These are phyloP conservation scores for Aphis gossypii DNA, from an alignment of 1,140 invertebrate species.

Conservation along the genomic window DNA sequence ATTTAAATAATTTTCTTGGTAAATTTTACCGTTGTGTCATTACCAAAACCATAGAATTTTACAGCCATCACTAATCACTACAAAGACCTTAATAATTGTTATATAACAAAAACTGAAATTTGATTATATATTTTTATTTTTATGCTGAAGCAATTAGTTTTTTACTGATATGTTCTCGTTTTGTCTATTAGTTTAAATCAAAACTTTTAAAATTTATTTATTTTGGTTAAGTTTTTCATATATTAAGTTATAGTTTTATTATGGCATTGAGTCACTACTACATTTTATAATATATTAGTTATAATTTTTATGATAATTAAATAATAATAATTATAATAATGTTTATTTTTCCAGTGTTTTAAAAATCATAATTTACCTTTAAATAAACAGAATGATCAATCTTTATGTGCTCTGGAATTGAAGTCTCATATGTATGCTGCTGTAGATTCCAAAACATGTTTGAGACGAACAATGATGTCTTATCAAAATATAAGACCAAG, in stretches of 20 bases:
- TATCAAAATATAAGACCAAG: conserved; percentile 57
- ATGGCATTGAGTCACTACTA: background rate
- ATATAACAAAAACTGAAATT: no score
- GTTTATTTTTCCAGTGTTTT: conserved; percentile 66
- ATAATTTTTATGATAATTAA: background rate
- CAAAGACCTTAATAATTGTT: no score
- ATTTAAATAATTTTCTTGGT: no score
- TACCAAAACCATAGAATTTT: no score
- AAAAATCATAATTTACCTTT: conserved; percentile 70
- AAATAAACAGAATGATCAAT: conserved; percentile 70
- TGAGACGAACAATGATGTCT: conserved; percentile 67
- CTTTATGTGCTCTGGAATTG: conserved; percentile 86
- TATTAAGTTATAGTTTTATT: background rate
- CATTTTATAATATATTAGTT: background rate
- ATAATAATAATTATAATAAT: background rate
- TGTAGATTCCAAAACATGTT: conserved; percentile 83
- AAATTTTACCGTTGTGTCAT: background rate
- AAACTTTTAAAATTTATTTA: background rate
- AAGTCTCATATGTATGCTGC: conserved; percentile 88
- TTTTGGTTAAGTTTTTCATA: background rate
- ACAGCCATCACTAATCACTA: no score
- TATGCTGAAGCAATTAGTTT: background rate
- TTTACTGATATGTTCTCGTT: no score
- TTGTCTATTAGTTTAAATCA: background rate
- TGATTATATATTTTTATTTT: background rate